Conservation (phyloP, 2,797 vertebrate species). For the Falco rusticolus region DNA sequence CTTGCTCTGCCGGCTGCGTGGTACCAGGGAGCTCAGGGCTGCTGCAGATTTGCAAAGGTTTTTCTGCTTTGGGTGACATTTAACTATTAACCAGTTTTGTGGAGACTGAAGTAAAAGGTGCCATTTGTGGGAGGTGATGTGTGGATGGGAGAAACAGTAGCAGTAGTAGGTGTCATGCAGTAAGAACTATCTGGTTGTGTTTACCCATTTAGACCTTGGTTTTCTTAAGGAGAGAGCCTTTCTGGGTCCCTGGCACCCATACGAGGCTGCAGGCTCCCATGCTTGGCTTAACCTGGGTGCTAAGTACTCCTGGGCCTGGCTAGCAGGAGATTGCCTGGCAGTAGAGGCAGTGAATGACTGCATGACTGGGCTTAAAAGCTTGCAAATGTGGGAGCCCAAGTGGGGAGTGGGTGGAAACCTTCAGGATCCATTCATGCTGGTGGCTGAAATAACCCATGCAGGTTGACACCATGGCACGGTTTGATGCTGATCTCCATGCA, state of each 20-base stretch:
- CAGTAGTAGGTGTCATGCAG: not conserved
- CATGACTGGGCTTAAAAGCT: not conserved
- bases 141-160: conserved; percentile 17
- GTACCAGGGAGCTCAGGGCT: not conserved
- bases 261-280: rapidly evolving
- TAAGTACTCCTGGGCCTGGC: not conserved
- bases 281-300: not conserved
- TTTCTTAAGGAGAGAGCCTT: not conserved
- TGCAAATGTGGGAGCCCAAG: not conserved
- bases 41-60: not conserved
- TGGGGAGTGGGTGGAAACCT: not conserved
- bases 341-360: not conserved
- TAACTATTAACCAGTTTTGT: not conserved
- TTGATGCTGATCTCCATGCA: not conserved
- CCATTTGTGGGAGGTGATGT: conserved; percentile 9
- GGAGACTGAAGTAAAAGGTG: conserved; percentile 1
- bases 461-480: not conserved
- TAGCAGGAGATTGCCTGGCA: not conserved
- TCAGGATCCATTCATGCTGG: not conserved
- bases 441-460: not conserved
- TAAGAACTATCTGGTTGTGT: not conserved
- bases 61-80: conserved; percentile 27
- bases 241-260: not conserved
- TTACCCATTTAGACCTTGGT: not conserved
- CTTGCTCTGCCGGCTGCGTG: not conserved